Evolutionary conservation across 2,797 vertebrate species (phyloP), one percentile per base, ranked within the genome.

Genomic region (Clamator glandarius): DNA sequence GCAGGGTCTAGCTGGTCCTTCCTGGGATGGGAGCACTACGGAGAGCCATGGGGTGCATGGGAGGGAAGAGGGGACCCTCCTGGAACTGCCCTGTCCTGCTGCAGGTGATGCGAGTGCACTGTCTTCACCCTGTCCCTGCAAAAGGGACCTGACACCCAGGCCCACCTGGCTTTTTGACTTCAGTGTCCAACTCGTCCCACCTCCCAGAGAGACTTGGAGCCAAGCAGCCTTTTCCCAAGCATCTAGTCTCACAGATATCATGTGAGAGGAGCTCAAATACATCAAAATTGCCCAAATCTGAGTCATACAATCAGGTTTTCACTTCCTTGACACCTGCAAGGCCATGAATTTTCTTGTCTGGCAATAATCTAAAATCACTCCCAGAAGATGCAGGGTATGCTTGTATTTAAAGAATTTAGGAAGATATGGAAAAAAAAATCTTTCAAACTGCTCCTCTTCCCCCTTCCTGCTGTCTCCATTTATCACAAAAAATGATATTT

Each of bases 161-260:
- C 9, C 41, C n/a, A 58, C 20, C 14, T 0, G 0, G 28, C 26
- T 59, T 79, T 58, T 39, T 28, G 17, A 12, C 50, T 78, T 28
- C 1, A 5, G 28, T 59, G 15, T 29, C 74, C 67, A 46, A 0
- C 25, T 26, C 33, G 8, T 39, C 50, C 55, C 54, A 19, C 13
- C 80, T 69, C 26, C 17, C 4, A 4, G 26, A 61, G n/a, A 73
- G 19, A 18, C 36, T 11, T 3, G 5, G 19, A 35, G 29, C 16
- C n/a, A 48, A 59, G 6, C 51, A 48, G 33, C 68, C n/a, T 33
- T 58, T 69, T 11, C 29, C 9, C 35, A 39, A 39, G 39, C 6
- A 42, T 46, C 41, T 62, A 31, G 36, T 46, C 16, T 52, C 48
- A n/a, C 19, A 44, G 20, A 5, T 44, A 18, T n/a, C 12, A 39